Base-by-base conservation (phyloP, 1,140 invertebrate species). In the Leptoteleia sp. region DNA sequence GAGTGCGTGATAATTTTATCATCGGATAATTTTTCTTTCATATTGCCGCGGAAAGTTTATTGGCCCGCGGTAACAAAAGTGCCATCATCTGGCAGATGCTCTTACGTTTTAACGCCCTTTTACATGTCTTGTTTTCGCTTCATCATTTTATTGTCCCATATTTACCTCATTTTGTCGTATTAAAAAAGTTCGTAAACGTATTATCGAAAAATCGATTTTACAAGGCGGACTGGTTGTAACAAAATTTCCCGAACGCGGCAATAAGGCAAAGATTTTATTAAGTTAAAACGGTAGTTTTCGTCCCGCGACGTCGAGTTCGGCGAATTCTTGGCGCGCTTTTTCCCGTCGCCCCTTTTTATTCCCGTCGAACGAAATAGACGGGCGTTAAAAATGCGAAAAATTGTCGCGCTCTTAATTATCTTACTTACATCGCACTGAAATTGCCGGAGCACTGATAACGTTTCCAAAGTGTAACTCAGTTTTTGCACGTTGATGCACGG, bases 131-230 rank as follows among this genome's bases (percentile, higher is more conserved):
- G 59, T 50, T 64, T 64, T 50, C 29, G 15, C 47, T 52, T 42
- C 61, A 42, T 52, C 33, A 33, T 65, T 52, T 52, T 35, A 65
- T 64, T 65, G 61, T 65, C 25, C 29, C 22, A 52, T 54, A 54
- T 65, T 65, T 38, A 65, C 61, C 61, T 52, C 47, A 52, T 65
- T 65, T 33, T 37, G 22, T 27, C 11, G 37, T 52, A 65, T 65
- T 65, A 48, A 65, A 65, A 54, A 50, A 48, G 35, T 38, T 54
- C 27, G 48, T 65, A 52, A 65, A 65, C 37, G 38, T 54, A 54
- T 65, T 65, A 65, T 65, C 33, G 47, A 33, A 33, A 52, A 64
- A 64, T 64, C 47, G 47, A 52, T 42, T 52, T 17, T 8, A 19
- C 16, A 16, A 42, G 52, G 19, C 37, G n/a, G 17, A 57, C n/a